These are phyloP conservation scores for Margaritifera margaritifera DNA, from an alignment of 2,888 invertebrate species.

Conservation along the genomic window DNA sequence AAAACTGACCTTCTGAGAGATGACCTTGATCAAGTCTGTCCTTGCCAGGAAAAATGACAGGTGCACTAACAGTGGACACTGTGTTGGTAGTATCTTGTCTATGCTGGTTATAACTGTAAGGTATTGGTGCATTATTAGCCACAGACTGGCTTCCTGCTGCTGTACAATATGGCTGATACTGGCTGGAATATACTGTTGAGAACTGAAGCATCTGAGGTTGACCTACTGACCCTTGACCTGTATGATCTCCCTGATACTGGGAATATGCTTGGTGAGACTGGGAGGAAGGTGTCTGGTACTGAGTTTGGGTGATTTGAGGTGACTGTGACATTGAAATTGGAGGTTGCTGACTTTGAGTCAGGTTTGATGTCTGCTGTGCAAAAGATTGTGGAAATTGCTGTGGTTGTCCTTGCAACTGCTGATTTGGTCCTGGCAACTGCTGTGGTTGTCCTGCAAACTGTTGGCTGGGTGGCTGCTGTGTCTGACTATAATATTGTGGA, in stretches of 20 bases:
- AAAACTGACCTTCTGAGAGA: too few species aligned
- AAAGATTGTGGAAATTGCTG: too few species aligned
- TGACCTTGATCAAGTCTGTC: conserved; percentile 5
- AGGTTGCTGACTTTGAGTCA: too few species aligned
- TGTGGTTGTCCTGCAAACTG: conserved; percentile 2
- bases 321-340: not conserved
- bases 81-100: conserved; percentile 34
- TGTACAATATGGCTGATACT: not conserved
- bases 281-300: conserved; percentile 9
- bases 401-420: not conserved
- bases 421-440: not conserved
- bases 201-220: not conserved
- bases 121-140: conserved; percentile 7
- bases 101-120: not conserved
- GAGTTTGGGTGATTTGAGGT: conserved; percentile 9
- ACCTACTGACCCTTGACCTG: not conserved
- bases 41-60: conserved; percentile 51
- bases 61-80: conserved; percentile 45
- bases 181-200: not conserved
- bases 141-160: conserved; percentile 9
- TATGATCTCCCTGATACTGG: not conserved
- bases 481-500: not conserved
- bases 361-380: too few species aligned
- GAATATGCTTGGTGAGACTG: conserved; percentile 12
- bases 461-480: not conserved